phyloP scores from a whole-genome alignment of 1,140 invertebrate species.

The Drosophila ohnishii region DNA sequence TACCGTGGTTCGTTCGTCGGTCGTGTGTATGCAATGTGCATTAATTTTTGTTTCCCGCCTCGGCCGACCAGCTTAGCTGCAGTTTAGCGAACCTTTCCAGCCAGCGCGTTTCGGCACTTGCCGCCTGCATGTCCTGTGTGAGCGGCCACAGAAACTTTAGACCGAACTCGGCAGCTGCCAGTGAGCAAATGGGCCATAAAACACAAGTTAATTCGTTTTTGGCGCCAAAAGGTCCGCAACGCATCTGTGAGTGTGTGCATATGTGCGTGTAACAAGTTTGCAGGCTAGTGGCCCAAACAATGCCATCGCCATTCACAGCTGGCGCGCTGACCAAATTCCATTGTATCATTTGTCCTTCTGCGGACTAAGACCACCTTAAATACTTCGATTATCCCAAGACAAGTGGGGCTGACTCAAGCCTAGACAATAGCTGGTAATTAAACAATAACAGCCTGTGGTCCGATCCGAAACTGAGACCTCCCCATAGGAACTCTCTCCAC shows the following conservation, averaged over 20 bases:
- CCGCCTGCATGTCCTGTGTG: conserved; percentile 7
- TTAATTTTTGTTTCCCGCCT: conserved; percentile 73
- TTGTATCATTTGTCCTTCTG: not conserved
- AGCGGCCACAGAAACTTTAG: not conserved
- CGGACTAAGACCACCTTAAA: not conserved
- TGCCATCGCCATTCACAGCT: not conserved
- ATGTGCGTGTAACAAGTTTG: conserved; percentile 64
- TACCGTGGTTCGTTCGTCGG: conserved; percentile 42
- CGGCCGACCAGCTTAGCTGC: conserved; percentile 57
- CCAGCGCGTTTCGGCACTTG: conserved; percentile 42
- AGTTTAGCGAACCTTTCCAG: conserved; percentile 67
- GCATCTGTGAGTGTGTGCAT: conserved; percentile 27
- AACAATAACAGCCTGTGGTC: conserved; percentile 6
- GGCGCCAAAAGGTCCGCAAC: conserved; percentile 65
- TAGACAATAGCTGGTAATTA: not conserved
- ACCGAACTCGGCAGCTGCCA: not conserved
- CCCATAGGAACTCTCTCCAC: not conserved
- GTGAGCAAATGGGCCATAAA: conserved; percentile 20
- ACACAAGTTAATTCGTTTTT: conserved; percentile 53
- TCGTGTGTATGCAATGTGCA: conserved; percentile 79
- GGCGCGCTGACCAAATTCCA: not conserved
- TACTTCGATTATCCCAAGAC: not conserved
- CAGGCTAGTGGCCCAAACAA: conserved; percentile 20
- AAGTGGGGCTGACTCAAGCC: not conserved
- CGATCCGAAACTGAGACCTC: not conserved